A percentile compares a stretch with the other conserved stretches of the same genome.
Conservation (phyloP, 2,113 vertebrate species). For the Haemorhous mexicanus region DNA sequence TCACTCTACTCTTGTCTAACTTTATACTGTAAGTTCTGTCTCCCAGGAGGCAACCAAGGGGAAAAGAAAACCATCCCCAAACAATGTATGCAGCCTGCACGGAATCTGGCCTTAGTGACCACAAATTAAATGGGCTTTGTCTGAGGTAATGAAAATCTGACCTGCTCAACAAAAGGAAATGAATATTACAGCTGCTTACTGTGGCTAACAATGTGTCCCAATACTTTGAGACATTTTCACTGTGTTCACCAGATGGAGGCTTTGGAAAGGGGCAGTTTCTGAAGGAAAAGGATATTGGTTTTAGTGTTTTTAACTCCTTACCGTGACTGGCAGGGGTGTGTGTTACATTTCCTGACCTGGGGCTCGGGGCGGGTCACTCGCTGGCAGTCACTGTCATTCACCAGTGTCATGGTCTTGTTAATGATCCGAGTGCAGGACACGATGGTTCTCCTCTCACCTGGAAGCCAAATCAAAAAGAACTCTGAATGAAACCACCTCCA, state of each 20-base stretch:
- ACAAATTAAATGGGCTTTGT: slow-evolving; percentile 2
- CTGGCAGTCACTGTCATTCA: slow-evolving; percentile 86
- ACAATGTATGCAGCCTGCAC: not conserved
- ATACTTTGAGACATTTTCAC: not conserved
- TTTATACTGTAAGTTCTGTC: not conserved
- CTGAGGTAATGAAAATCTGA: slow-evolving; percentile 31
- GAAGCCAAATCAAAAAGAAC: not conserved
- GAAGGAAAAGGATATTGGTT: not conserved
- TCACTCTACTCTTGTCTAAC: not conserved
- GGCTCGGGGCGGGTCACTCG: slow-evolving; percentile 81
- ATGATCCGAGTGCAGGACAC: slow-evolving; percentile 89
- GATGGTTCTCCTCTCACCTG: slow-evolving; percentile 88
- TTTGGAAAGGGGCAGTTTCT: not conserved
- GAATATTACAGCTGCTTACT: slow-evolving; percentile 2
- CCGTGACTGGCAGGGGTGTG: slow-evolving; percentile 90
- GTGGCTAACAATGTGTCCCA: not conserved
- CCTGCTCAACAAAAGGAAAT: slow-evolving; percentile 30
- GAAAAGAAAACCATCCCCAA: not conserved
- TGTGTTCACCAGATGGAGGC: not conserved
- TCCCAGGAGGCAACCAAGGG: not conserved
- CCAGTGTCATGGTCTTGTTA: slow-evolving; percentile 87
- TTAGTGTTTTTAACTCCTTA: slow-evolving; percentile 61
- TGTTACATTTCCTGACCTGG: slow-evolving; percentile 88
- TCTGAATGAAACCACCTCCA: not conserved
- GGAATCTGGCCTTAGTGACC: not conserved